phyloP scores from a whole-genome alignment of 2,888 invertebrate species.

The Fissipunctia ypsillon region DNA sequence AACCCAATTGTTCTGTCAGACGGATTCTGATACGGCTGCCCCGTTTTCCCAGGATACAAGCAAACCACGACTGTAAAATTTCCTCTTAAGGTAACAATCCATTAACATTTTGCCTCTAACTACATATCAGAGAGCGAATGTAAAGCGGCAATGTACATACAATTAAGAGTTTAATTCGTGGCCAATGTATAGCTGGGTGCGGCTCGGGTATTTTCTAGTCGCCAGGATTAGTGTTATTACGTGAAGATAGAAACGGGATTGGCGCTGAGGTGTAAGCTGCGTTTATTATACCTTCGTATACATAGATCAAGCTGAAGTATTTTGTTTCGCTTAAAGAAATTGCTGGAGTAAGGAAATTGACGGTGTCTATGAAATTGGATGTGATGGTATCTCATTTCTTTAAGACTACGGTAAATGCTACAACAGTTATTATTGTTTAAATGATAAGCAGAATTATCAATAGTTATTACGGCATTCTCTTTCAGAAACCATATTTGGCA shows the following conservation, averaged over 20 bases:
- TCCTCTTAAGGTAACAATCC: conserved; percentile 83
- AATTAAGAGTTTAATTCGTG: conserved; percentile 74
- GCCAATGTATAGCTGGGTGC: conserved; percentile 52
- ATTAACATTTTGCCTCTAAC: conserved; percentile 83
- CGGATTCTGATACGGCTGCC: conserved; percentile 71
- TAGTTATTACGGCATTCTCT: background rate
- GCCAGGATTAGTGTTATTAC: conserved; percentile 68
- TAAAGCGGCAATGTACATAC: conserved; percentile 76
- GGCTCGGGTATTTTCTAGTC: conserved; percentile 59
- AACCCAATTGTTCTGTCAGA: conserved; percentile 80
- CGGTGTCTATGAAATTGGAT: conserved; percentile 45
- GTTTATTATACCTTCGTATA: conserved; percentile 56
- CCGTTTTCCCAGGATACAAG: conserved; percentile 75
- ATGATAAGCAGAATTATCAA: conserved; percentile 1
- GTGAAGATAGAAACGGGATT: conserved; percentile 65
- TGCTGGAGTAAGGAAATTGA: conserved; percentile 43
- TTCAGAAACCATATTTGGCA: conserved; percentile 12
- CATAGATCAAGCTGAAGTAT: conserved; percentile 45
- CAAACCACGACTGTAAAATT: conserved; percentile 67
- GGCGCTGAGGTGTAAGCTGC: conserved; percentile 61
- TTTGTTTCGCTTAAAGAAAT: conserved; percentile 60
- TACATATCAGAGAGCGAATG: conserved; percentile 78
- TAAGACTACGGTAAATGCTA: conserved; percentile 18
- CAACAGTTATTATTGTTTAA: conserved; percentile 16
- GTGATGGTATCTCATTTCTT: conserved; percentile 37